Base-by-base conservation (phyloP, 2,113 vertebrate species). In the Tenebrosternarchus preto region DNA sequence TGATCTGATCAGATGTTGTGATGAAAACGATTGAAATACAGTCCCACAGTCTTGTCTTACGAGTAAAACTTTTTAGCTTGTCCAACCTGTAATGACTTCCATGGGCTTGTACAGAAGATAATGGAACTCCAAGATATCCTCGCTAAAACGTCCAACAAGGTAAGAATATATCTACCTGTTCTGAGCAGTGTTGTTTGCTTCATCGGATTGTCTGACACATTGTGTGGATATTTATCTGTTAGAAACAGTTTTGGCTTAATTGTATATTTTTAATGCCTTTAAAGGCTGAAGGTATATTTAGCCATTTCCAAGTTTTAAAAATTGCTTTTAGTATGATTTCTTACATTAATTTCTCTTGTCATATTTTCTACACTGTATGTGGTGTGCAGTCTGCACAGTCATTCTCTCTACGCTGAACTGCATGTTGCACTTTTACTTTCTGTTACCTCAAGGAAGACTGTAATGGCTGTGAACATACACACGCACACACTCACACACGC, bases 41-140 rank as follows among this genome's bases (percentile, higher is more conserved):
- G 17, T 55, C 67, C n/a, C 39, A 27, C 50, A 33, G 60, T 24
- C n/a, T 53, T 77, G 27, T 19, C 60, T 56, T 50, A 2, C n/a
- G 4, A 72, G 17, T 91, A 81, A 83, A 92, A 89, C 76, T 20
- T 85, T 64, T 39, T 83, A 99, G 98, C 98, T 4, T 99, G 98
- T 87, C 98, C 98, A 60, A 99, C 98, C 63, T 99, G 98, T 89
- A 98, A 97, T 84, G 98, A 99, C 85, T 99, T 99, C 91, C 98
- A 98, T 60, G 96, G 97, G 73, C 96, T 99, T 17, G 98, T 99
- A 86, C 98, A 99, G 93, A 98, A 98, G 93, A 99, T 99, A 85
- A 99, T 99, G 98, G 98, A 99, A 82, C 89, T 99, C 43, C 98
- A 99, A 88, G 98, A 99, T 56, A 95, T 98, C 90, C 93, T 99